Conservation (phyloP, 1,140 invertebrate species). For the Diabrotica virgifera region DNA sequence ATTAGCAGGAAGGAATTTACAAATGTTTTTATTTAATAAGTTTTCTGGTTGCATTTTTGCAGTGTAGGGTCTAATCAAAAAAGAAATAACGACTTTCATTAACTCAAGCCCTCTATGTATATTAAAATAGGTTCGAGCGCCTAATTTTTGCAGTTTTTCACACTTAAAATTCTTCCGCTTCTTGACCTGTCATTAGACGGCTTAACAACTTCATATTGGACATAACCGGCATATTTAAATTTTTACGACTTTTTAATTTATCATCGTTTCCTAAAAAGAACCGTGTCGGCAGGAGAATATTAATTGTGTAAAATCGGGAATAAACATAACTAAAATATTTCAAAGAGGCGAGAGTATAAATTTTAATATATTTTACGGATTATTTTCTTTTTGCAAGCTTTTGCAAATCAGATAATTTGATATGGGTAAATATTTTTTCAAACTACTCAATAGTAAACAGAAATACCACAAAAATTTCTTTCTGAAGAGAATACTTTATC, state of each 20-base stretch:
- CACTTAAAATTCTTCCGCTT: constrained; percentile 17
- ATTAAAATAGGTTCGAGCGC: background rate
- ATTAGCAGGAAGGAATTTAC: too few species aligned
- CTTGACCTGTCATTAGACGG: constrained; percentile 18
- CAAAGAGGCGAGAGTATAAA: too few species aligned
- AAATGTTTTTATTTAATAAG: too few species aligned
- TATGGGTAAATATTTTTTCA: too few species aligned
- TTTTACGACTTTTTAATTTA: constrained; percentile 25
- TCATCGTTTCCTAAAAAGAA: constrained; percentile 23
- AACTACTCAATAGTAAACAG: too few species aligned
- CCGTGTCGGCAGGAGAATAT: constrained; percentile 14
- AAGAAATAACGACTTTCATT: background rate
- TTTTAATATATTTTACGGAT: too few species aligned
- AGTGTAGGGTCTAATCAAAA: background rate
- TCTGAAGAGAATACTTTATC: too few species aligned
- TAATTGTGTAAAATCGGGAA: constrained; percentile 12
- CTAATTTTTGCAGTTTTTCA: constrained; percentile 6
- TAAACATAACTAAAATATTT: background rate
- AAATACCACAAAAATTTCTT: too few species aligned
- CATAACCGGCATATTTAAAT: constrained; percentile 23
- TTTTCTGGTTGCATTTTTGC: too few species aligned
- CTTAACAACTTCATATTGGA: constrained; percentile 18
- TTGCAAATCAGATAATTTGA: too few species aligned
- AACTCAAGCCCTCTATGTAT: constrained; percentile 1
- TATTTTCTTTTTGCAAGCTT: too few species aligned